Evolutionary conservation across 2,113 vertebrate species (phyloP), one percentile per base, ranked within the genome.

Genomic region (Falcunculus frontatus): DNA sequence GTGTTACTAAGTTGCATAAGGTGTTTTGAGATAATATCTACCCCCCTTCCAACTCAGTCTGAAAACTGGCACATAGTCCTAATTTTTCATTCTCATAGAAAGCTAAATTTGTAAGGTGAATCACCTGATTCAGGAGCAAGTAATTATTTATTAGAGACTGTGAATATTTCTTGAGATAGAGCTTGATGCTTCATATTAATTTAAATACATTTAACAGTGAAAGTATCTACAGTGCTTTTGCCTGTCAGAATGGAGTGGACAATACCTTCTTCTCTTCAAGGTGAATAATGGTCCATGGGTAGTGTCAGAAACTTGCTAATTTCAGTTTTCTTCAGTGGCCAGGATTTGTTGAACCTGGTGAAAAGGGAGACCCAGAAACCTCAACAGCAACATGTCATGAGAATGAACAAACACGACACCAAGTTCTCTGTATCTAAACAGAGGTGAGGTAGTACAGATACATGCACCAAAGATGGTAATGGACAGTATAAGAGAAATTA

Each of bases 401-500:
- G 1, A 16, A 35, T 30, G 21, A 86, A 30, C 16, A 30, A 50
- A 59, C 4, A 6, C 6, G 41, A 42, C 23, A 65, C 8, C 18
- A 15, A 64, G 10, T 56, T 39, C 7, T 68, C 30, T 35, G 5
- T 35, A 44, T 49, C 33, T 64, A 76, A 86, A 35, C 0, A 4
- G 41, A 35, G 8, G 16, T 56, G 12, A 89, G 11, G 21, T 33
- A 27, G 13, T 17, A 77, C 2, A 59, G 19, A 23, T 13, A 39
- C 0, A 0, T 41, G 33, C 25, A 56, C 5, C 5, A 10, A 60
- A 60, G 23, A 32, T 35, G 16, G 3, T 35, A 79, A 64, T 15
- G 21, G 30, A 53, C 3, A 42, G 13, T 47, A 30, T 8, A 60
- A 5, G 23, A 77, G 37, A 74, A 89, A 60, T n/a, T 16, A 42